Evolutionary conservation across 1,140 invertebrate genomes (phyloP).

Genomic region (Ceratitis capitata): DNA sequence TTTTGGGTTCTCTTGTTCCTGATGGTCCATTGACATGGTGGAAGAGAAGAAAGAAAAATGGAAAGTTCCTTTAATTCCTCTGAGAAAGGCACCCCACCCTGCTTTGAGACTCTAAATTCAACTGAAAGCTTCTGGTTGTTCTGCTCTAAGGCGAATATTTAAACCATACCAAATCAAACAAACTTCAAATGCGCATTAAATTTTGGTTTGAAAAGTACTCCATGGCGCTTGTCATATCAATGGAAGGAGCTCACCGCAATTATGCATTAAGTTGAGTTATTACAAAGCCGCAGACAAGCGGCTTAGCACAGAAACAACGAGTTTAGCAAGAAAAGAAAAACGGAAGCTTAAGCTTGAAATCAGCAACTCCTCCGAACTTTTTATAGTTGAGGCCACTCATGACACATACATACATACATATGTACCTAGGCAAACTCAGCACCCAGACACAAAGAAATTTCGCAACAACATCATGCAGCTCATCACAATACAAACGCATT

Average conservation of each 20-base stretch:
- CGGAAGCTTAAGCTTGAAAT: neutral
- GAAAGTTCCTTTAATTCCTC: no score
- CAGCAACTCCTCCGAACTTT: neutral
- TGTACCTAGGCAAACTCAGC: neutral
- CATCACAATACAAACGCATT: neutral
- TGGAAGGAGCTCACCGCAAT: neutral
- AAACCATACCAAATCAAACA: no score
- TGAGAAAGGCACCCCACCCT: no score
- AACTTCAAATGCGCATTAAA: no score
- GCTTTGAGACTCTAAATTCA: no score
- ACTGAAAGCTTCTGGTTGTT: no score
- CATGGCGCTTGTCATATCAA: neutral
- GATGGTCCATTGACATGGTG: no score
- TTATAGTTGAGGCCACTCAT: neutral
- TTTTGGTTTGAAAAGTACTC: no score
- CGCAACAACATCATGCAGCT: constrained; percentile 10
- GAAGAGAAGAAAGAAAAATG: no score
- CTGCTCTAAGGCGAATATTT: no score
- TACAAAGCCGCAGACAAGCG: neutral
- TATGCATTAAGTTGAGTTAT: neutral
- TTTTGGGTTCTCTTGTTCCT: no score
- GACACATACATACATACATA: neutral
- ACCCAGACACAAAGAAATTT: neutral
- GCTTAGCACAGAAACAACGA: neutral
- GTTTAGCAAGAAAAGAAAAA: neutral